Conservation (phyloP, 2,797 vertebrate genomes). For the Emydoidea blandingii region DNA sequence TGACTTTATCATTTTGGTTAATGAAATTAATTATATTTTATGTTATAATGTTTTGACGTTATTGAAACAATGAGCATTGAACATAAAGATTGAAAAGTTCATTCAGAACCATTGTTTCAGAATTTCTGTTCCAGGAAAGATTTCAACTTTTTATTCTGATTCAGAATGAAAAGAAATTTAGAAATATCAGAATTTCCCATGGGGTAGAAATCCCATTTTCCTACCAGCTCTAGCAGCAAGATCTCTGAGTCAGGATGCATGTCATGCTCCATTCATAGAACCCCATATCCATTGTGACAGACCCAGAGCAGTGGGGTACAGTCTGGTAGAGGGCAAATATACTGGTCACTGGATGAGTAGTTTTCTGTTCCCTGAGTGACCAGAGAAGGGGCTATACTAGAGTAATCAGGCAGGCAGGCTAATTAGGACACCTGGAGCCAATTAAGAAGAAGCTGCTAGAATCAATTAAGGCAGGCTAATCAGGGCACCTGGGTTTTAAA, state of each 20-base stretch:
- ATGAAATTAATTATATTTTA: background rate
- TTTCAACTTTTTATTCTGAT: background rate
- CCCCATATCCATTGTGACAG: background rate
- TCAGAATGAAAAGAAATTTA: background rate
- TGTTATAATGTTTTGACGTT: background rate
- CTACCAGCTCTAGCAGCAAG: background rate
- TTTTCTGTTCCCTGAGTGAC: too few species aligned
- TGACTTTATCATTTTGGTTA: background rate
- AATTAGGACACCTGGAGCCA: too few species aligned
- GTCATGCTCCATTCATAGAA: background rate
- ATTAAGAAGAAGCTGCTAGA: too few species aligned
- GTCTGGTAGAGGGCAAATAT: too few species aligned
- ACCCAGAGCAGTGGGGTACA: too few species aligned
- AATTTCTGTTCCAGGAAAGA: background rate
- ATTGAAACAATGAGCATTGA: background rate
- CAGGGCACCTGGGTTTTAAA: too few species aligned
- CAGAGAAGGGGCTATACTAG: too few species aligned
- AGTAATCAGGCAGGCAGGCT: too few species aligned
- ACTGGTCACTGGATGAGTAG: too few species aligned
- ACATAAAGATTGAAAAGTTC: too few species aligned
- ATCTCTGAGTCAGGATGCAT: background rate
- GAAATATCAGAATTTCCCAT: background rate
- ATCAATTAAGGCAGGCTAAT: too few species aligned
- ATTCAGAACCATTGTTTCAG: background rate
- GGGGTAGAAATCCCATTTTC: background rate